Percentiles rank a stretch among this genome's conserved stretches.
phyloP scores from a whole-genome alignment of 1,140 invertebrate species.

The Drosophila busckii region DNA sequence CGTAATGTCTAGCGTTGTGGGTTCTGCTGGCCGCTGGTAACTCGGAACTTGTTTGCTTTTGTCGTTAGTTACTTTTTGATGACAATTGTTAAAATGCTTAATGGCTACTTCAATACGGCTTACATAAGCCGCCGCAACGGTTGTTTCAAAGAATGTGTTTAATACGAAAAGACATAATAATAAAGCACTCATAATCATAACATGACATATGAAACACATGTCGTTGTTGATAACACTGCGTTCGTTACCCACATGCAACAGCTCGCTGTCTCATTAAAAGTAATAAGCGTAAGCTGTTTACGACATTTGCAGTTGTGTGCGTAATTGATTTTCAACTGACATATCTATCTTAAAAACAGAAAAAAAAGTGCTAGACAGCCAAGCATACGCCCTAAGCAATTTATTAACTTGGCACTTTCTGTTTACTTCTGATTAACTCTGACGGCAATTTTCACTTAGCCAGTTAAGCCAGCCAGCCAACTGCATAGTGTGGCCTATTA shows the following conservation, averaged over 20 bases:
- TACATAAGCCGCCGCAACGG: conserved; percentile 52
- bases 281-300: conserved; percentile 41
- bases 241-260: too few species aligned
- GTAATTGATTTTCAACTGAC: conserved; percentile 53
- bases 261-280: conserved; percentile 70
- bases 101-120: conserved; percentile 41
- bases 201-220: conserved; percentile 56
- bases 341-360: too few species aligned
- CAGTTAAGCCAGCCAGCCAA: too few species aligned
- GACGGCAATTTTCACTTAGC: too few species aligned
- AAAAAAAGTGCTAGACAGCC: too few species aligned
- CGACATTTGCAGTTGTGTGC: conserved; percentile 36
- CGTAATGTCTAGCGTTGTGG: not conserved
- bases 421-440: too few species aligned
- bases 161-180: conserved; percentile 64
- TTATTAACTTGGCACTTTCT: too few species aligned
- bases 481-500: conserved; percentile 11
- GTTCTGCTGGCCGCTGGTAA: conserved; percentile 38
- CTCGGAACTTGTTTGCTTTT: conserved; percentile 49
- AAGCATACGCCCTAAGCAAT: too few species aligned
- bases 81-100: conserved; percentile 41
- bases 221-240: conserved; percentile 42
- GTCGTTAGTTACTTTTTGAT: conserved; percentile 51
- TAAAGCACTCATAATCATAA: conserved; percentile 24
- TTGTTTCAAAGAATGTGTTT: conserved; percentile 58